Percentiles rank a stretch among this genome's conserved stretches.
These are phyloP conservation scores for Phylloscopus trochilus DNA, from an alignment of 2,113 vertebrate species.

Conservation along the genomic window DNA sequence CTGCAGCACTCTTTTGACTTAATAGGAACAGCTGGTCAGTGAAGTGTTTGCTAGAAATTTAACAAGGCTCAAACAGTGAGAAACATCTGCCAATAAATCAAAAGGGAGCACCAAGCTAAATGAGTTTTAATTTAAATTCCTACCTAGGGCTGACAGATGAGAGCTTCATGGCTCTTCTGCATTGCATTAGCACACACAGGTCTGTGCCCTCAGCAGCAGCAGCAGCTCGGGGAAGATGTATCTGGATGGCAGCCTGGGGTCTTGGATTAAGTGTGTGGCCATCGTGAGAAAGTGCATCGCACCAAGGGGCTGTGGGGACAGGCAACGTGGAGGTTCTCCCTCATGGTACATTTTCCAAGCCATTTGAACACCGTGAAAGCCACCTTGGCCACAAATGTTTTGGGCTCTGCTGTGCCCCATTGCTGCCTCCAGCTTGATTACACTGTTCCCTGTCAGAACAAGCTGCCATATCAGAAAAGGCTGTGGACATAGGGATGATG, in stretches of 20 bases:
- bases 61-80: constrained; percentile 74
- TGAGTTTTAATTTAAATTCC: constrained; percentile 71
- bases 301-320: not conserved
- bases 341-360: not conserved
- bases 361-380: not conserved
- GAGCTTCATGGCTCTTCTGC: constrained; percentile 11
- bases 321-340: not conserved
- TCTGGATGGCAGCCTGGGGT: not conserved
- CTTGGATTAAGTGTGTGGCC: rapidly evolving
- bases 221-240: not conserved
- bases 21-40: constrained; percentile 79
- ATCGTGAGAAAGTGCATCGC: rapidly evolving
- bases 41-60: constrained; percentile 74
- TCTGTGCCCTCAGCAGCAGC: not conserved
- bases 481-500: rapidly evolving
- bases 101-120: constrained; percentile 66
- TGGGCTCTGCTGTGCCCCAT: rapidly evolving
- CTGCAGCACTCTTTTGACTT: constrained; percentile 46
- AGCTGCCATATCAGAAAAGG: not conserved
- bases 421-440: not conserved
- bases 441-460: not conserved
- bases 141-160: constrained; percentile 47
- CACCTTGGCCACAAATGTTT: not conserved
- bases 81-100: constrained; percentile 72
- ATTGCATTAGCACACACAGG: not conserved